These are phyloP conservation scores for Zygogramma bicolorata DNA, from an alignment of 2,888 invertebrate species.

Conservation along the genomic window DNA sequence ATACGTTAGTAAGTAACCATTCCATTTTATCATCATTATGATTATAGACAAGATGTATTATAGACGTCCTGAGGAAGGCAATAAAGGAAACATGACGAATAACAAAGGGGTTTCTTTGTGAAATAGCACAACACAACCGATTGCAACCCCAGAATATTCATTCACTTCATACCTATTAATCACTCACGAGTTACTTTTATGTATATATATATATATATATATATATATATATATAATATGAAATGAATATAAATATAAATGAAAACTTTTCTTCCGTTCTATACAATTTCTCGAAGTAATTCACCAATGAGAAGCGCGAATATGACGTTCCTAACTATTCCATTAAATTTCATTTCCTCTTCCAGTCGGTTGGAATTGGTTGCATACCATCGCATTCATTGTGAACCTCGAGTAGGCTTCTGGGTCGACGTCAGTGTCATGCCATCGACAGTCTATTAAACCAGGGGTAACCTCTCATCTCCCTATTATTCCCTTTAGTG, in stretches of 20 bases:
- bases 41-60: too few species aligned
- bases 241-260: not conserved
- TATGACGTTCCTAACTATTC: constrained; percentile 41
- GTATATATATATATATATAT: too few species aligned
- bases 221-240: too few species aligned
- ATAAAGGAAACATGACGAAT: too few species aligned
- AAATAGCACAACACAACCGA: too few species aligned
- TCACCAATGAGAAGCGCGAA: constrained; percentile 2
- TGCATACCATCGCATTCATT: constrained; percentile 57
- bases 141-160: too few species aligned
- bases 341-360: constrained; percentile 58
- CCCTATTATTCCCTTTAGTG: constrained; percentile 26
- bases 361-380: constrained; percentile 52
- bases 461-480: constrained; percentile 34
- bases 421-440: constrained; percentile 61
- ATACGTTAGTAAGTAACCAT: too few species aligned
- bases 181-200: too few species aligned
- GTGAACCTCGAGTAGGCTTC: constrained; percentile 58
- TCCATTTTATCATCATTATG: too few species aligned
- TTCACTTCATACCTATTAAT: too few species aligned
- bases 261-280: not conserved
- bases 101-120: too few species aligned
- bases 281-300: not conserved
- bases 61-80: too few species aligned
- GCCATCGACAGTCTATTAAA: constrained; percentile 61